phyloP scores from a whole-genome alignment of 2,888 invertebrate genomes.

The Malthinus seriepunctatus region DNA sequence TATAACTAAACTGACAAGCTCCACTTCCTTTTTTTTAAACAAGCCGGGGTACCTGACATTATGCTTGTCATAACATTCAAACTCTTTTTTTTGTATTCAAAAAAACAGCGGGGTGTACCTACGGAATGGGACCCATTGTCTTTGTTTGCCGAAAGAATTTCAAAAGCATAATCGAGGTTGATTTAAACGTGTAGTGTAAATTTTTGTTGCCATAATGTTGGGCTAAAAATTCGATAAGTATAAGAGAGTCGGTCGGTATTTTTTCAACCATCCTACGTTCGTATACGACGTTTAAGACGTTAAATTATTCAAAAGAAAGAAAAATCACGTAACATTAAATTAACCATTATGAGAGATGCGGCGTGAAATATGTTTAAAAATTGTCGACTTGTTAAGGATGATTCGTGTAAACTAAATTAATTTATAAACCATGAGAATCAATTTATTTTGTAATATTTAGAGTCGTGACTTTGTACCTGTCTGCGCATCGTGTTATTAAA shows the following conservation, averaged over 20 bases:
- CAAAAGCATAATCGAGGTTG: slow-evolving; percentile 30
- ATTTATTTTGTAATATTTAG: slow-evolving; percentile 43
- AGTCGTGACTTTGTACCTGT: slow-evolving; percentile 37
- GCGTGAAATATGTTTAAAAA: slow-evolving; percentile 15
- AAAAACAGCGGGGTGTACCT: slow-evolving; percentile 35
- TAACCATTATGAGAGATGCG: background rate
- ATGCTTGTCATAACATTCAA: slow-evolving; percentile 40
- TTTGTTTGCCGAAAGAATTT: slow-evolving; percentile 38
- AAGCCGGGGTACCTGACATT: slow-evolving; percentile 35
- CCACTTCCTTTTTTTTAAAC: slow-evolving; percentile 32
- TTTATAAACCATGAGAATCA: slow-evolving; percentile 43
- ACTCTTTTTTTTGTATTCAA: slow-evolving; percentile 32
- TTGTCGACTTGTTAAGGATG: slow-evolving; percentile 29
- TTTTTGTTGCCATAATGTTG: slow-evolving; percentile 22
- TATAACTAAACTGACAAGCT: slow-evolving; percentile 38
- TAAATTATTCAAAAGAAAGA: slow-evolving; percentile 11
- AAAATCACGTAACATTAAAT: slow-evolving; percentile 2
- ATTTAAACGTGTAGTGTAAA: slow-evolving; percentile 30
- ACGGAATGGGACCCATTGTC: slow-evolving; percentile 38
- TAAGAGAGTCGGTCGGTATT: background rate
- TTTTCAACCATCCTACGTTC: slow-evolving; percentile 9
- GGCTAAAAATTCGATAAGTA: too few relatives aligned
- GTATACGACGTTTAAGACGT: background rate
- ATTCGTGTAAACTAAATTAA: slow-evolving; percentile 41
- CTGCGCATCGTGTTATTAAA: slow-evolving; percentile 27